These are phyloP conservation scores for Molossus molossus DNA, from an alignment of 2,797 vertebrate genomes.

Conservation along the genomic window DNA sequence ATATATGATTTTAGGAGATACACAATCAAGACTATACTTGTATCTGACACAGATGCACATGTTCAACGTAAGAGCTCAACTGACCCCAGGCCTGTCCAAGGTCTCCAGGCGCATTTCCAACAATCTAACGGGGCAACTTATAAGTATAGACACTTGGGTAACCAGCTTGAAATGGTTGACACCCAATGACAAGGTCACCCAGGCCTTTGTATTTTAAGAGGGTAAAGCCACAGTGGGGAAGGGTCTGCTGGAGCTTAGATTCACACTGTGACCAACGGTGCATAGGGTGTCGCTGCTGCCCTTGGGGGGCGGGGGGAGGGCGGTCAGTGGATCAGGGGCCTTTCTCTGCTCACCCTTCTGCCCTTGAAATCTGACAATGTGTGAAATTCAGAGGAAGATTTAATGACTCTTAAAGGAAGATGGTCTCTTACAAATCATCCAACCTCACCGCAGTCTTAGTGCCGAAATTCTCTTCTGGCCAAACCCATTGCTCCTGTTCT, in stretches of 20 bases:
- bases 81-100: neutral
- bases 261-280: neutral
- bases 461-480: neutral
- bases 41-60: neutral
- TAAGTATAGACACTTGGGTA: neutral
- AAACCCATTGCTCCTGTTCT: neutral
- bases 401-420: neutral
- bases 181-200: neutral
- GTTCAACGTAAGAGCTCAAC: fast-evolving
- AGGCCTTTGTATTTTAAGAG: neutral
- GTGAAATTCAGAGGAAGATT: neutral
- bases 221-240: neutral
- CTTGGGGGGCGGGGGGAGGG: no score
- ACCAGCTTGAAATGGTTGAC: neutral
- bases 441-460: neutral
- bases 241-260: neutral
- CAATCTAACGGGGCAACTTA: neutral
- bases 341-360: neutral
- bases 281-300: neutral
- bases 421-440: neutral
- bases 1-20: neutral
- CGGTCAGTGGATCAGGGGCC: fast-evolving
- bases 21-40: neutral
- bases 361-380: neutral
- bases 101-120: neutral